Evolutionary conservation across 2,797 vertebrate genomes (phyloP), one percentile per base, ranked within the genome.

Genomic region (Rhynchonycteris naso): DNA sequence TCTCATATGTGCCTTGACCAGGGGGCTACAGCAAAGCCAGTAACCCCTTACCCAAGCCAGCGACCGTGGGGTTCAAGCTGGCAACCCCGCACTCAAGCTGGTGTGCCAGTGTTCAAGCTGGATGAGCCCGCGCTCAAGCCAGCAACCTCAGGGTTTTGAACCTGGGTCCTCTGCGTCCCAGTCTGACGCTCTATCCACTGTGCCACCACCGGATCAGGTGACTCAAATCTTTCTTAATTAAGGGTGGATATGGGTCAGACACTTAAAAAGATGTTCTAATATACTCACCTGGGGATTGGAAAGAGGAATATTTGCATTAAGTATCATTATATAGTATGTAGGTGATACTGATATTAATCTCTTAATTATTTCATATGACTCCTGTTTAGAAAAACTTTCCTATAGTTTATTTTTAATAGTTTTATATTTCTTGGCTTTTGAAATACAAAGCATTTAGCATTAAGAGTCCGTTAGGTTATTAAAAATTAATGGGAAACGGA

Each of bases 351-450:
- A 28, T 84, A 47, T 72, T 90, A 52, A 63, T 56, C 16, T 90
- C 26, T 89, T 86, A 19, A 58, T 94, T 87, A 19, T 92, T 75
- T 92, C 16, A 47, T 78, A 52, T 90, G 58, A 87, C 14, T 88
- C 26, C 47, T 90, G 14, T 88, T 5, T 72, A 78, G 33, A 86
- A 95, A 85, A 86, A 38, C 56, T 93, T 80, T 43, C 14, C 24
- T 95, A 15, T 19, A 76, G 50, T 85, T 16, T 66, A 28, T 90
- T 88, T 88, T 92, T 47, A 38, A 68, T 8, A 88, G 21, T 75
- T 88, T 94, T 65, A n/a, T 88, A 35, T 76, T 65, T 78, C 52
- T 89, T 88, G 74, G 13, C 21, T 90, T 97, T 94, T 91, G 63
- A 93, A 35, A 56, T 38, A n/a, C 33, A 79, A 88, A 86, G 54